Base-by-base conservation (phyloP, 2,888 invertebrate genomes). In the Ethmia dodecea region DNA sequence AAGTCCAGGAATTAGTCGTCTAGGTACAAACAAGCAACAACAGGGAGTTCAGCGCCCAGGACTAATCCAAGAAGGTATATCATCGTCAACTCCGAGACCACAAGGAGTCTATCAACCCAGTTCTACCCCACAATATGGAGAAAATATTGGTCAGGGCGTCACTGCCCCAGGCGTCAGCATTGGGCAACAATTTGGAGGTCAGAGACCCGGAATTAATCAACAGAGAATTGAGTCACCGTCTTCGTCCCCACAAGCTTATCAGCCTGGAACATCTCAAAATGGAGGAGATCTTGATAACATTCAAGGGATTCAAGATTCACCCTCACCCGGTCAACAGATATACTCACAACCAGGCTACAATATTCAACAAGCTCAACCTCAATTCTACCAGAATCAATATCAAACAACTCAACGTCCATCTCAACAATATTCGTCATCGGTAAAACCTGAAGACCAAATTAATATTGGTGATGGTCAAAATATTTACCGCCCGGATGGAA, bases 71-170 rank as follows among this genome's bases (percentile, higher is more conserved):
- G n/a, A n/a, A n/a, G n/a, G n/a, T n/a, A n/a, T n/a, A n/a, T n/a
- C n/a, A n/a, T n/a, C n/a, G n/a, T n/a, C n/a, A n/a, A n/a, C n/a
- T n/a, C n/a, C n/a, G n/a, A n/a, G n/a, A n/a, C n/a, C n/a, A n/a
- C n/a, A n/a, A n/a, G n/a, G n/a, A n/a, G n/a, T n/a, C n/a, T n/a
- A n/a, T n/a, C n/a, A n/a, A n/a, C n/a, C n/a, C n/a, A n/a, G n/a
- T n/a, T n/a, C n/a, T n/a, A 10, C 22, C 13, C 5, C 18, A 9
- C 30, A 35, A 30, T 35, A 28, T 14, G 20, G 20, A 6, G 13
- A 25, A 12, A 6, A 8, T 11, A 20, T 20, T 20, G 9, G 9
- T 13, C 31, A 14, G 24, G n/a, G 14, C 24, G 24, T 5, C 14
- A 2, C 14, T 3, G 25, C 15, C 14, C 30, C 30, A 8, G 30